Percentiles rank a stretch among this genome's conserved stretches.
Conservation (phyloP, 2,888 invertebrate species). For the Mamestra brassicae region DNA sequence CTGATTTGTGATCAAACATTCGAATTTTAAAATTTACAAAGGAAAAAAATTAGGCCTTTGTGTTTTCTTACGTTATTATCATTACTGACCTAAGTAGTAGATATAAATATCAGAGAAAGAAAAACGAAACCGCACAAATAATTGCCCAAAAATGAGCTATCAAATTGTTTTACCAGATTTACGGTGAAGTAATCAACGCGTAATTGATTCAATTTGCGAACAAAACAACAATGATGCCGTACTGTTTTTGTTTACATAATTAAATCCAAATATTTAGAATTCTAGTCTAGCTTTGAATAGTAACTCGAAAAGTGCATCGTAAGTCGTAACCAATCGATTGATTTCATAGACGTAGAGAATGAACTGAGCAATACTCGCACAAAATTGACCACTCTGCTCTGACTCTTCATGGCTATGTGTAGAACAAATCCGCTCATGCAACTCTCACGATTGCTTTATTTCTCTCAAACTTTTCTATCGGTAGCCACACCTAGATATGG, state of each 20-base stretch:
- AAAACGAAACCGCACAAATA: slow-evolving; percentile 1
- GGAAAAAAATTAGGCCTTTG: not conserved
- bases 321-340: slow-evolving; percentile 61
- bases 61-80: not conserved
- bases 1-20: not conserved
- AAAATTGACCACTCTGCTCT: not conserved
- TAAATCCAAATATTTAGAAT: slow-evolving; percentile 55
- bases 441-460: not conserved
- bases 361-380: not conserved
- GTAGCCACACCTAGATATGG: no score
- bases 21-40: not conserved
- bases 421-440: no score
- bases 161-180: slow-evolving; percentile 39
- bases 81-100: slow-evolving; percentile 1
- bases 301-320: slow-evolving; percentile 60
- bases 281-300: slow-evolving; percentile 54
- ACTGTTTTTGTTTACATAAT: slow-evolving; percentile 62
- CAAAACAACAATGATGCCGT: slow-evolving; percentile 46
- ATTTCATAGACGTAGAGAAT: not conserved
- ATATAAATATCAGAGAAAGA: not conserved
- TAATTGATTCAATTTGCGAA: slow-evolving; percentile 32
- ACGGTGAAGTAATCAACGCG: slow-evolving; percentile 24
- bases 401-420: no score
- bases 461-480: not conserved
- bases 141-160: slow-evolving; percentile 12